Conservation (phyloP, 2,797 vertebrate genomes). For the Chromobotia macracanthus region DNA sequence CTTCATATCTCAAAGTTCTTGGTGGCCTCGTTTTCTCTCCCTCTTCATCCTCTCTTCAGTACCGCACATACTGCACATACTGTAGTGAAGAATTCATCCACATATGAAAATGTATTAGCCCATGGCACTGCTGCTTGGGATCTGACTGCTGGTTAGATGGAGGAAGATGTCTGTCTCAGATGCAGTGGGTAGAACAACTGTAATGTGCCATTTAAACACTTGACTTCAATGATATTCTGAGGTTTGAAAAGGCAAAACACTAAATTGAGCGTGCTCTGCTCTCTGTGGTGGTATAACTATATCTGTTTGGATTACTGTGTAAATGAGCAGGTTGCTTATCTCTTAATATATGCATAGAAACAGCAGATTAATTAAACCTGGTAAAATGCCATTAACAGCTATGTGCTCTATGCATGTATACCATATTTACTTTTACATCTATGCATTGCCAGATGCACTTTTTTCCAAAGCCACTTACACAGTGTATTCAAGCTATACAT, state of each 20-base stretch:
- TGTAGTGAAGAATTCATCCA: slow-evolving; percentile 48
- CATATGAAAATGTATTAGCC: slow-evolving; percentile 66
- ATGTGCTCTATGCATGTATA: background rate
- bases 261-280: background rate
- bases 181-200: slow-evolving; percentile 41
- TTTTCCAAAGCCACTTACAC: background rate
- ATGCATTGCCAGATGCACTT: background rate
- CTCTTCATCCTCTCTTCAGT: slow-evolving; percentile 6
- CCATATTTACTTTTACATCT: background rate
- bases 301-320: background rate
- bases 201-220: slow-evolving; percentile 53
- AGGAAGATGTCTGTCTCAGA: slow-evolving; percentile 53
- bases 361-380: background rate
- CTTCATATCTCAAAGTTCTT: background rate
- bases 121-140: slow-evolving; percentile 51
- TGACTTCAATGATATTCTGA: background rate
- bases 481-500: too few relatives aligned
- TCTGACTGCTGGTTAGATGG: slow-evolving; percentile 55
- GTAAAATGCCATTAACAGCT: background rate
- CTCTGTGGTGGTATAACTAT: background rate
- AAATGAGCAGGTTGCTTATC: background rate
- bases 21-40: slow-evolving; percentile 35
- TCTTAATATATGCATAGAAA: background rate
- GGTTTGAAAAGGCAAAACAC: slow-evolving; percentile 4
- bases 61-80: slow-evolving; percentile 14